These are phyloP conservation scores for Coracias cyanogaster DNA, from an alignment of 2,797 vertebrate species.

Conservation along the genomic window DNA sequence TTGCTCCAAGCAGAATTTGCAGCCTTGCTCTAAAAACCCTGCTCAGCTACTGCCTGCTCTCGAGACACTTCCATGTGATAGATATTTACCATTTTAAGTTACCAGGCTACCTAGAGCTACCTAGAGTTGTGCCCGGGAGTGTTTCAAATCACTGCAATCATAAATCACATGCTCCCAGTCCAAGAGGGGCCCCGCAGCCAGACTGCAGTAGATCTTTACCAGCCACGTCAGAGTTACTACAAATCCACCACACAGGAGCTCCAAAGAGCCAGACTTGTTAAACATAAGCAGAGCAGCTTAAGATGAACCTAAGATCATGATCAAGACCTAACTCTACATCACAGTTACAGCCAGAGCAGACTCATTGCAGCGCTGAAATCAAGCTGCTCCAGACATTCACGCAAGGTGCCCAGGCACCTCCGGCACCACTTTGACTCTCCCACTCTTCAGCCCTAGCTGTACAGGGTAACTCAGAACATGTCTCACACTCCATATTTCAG, in stretches of 20 bases:
- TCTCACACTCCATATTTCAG: constrained; percentile 51
- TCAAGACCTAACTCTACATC: background rate
- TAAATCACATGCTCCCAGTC: accelerated
- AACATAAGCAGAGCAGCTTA: background rate
- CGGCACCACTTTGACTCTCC: background rate
- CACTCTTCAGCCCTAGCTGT: background rate
- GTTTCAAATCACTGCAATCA: background rate
- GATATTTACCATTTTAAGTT: background rate
- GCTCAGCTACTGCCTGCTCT: background rate
- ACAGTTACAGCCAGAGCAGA: background rate
- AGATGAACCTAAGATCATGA: background rate
- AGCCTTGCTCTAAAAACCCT: background rate
- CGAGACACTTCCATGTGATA: background rate
- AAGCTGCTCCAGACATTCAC: background rate
- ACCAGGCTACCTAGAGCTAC: background rate
- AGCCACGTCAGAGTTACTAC: background rate
- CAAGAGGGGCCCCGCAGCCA: background rate
- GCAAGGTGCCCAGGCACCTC: background rate
- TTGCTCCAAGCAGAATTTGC: background rate
- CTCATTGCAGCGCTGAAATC: accelerated
- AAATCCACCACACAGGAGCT: background rate
- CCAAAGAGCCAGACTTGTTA: background rate
- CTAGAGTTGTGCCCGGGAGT: background rate
- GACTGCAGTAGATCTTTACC: background rate
- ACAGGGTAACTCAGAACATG: background rate